Base-by-base conservation (phyloP, 2,888 invertebrate genomes). In the Cylloceria caligata region DNA sequence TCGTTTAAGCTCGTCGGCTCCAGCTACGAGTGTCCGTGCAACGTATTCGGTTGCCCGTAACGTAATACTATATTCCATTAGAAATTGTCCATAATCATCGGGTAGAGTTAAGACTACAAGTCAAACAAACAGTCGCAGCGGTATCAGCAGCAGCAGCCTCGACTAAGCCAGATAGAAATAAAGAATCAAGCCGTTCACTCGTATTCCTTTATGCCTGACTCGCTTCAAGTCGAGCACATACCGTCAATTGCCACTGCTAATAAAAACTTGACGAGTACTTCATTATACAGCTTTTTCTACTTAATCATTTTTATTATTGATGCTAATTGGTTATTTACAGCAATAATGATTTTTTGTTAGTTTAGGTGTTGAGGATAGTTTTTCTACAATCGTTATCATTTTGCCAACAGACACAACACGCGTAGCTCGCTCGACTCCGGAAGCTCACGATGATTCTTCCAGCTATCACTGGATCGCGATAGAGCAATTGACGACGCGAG, bases 21-120 rank as follows among this genome's bases (percentile, higher is more conserved):
- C 47, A 67, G 5, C 49, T 11, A 24, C 34, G 19, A 27, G 11
- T 9, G 30, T 52, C n/a, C 6, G 52, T 21, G 36, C 7, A 19
- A 19, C 60, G 76, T n/a, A 39, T 65, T 24, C 75, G 65, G 57
- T 71, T 60, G 65, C 39, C 34, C 47, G 71, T 71, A 80, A 80
- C 69, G 75, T 39, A 65, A 75, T 69, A 64, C 49, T 27, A 30
- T 71, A 49, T 76, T 71, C 80, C 75, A 76, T 80, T 80, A 71
- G 75, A 81, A 72, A 81, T 76, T 67, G 74, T 71, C 67, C 67
- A 75, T 60, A 62, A 75, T 67, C 74, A 75, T 75, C 75, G 69
- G 67, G 65, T 68, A 68, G 57, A 39, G 16, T 52, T 45, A 75
- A 57, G 64, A 42, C 30, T 69, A 16, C 47, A 16, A n/a, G 69